Evolutionary conservation across 2,113 vertebrate genomes (phyloP).

Genomic region (Pipa parva): DNA sequence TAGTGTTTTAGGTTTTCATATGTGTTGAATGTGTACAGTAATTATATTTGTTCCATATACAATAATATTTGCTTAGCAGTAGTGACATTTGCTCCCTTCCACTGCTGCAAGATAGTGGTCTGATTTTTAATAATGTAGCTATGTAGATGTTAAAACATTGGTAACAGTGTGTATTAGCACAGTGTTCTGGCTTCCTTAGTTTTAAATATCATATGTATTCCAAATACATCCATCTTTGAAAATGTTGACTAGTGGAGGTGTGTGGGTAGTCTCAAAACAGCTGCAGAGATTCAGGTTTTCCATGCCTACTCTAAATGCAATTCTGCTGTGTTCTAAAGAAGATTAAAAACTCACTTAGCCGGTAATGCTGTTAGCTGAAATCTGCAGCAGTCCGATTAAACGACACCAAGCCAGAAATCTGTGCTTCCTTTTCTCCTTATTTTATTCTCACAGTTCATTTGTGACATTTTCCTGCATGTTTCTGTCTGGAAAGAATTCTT

Average conservation of each 20-base stretch:
- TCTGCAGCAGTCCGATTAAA: not conserved
- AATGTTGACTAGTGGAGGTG: too few species aligned
- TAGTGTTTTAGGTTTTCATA: too few species aligned
- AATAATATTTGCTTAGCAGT: too few species aligned
- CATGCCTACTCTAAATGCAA: slow-evolving; percentile 28
- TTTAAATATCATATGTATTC: slow-evolving; percentile 18
- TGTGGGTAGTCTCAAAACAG: slow-evolving; percentile 28
- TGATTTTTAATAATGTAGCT: too few species aligned
- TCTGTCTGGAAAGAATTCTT: too few species aligned
- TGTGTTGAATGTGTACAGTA: too few species aligned
- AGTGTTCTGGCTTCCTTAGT: slow-evolving; percentile 14
- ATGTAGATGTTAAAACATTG: too few species aligned
- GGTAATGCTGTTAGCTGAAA: slow-evolving; percentile 24
- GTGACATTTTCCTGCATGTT: too few species aligned
- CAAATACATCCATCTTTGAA: slow-evolving; percentile 40
- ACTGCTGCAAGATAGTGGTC: too few species aligned
- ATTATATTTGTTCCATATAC: too few species aligned
- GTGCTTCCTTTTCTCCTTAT: not conserved
- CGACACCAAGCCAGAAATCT: not conserved
- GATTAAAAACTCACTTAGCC: slow-evolving; percentile 47
- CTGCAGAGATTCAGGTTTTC: slow-evolving; percentile 28
- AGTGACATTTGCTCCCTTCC: too few species aligned
- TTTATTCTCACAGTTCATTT: not conserved
- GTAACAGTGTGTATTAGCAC: too few species aligned
- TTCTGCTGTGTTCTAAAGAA: slow-evolving; percentile 43